These are phyloP conservation scores for Catharus bicknelli DNA, from an alignment of 2,113 vertebrate genomes.

Conservation along the genomic window DNA sequence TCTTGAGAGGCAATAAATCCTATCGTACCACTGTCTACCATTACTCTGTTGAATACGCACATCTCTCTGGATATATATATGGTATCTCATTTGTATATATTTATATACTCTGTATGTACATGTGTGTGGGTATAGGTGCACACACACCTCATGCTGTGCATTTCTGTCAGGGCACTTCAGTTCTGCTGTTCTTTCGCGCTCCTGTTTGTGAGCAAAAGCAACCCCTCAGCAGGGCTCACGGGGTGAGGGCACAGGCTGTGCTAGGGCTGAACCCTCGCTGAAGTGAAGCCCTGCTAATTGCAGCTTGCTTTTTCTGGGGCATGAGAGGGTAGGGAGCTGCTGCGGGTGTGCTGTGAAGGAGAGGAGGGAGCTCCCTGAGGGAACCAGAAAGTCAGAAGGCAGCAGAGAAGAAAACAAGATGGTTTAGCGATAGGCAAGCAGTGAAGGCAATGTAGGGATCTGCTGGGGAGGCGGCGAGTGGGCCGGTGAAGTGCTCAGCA, in stretches of 20 bases:
- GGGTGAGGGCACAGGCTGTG: background rate
- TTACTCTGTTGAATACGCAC: constrained; percentile 75
- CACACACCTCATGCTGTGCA: constrained; percentile 69
- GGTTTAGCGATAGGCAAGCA: background rate
- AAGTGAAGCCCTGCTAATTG: background rate
- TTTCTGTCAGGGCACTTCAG: constrained; percentile 71
- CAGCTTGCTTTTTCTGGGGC: background rate
- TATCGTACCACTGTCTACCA: constrained; percentile 76
- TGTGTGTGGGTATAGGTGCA: constrained; percentile 62
- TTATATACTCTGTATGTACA: constrained; percentile 68
- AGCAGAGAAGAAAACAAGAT: background rate
- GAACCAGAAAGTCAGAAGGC: constrained; percentile 22
- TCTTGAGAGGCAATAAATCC: constrained; percentile 78
- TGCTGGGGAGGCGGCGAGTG: constrained; percentile 34
- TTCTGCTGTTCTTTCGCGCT: constrained; percentile 34
- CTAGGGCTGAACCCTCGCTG: background rate
- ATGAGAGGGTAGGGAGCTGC: background rate
- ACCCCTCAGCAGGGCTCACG: background rate
- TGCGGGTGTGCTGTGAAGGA: background rate
- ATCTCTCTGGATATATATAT: constrained; percentile 72
- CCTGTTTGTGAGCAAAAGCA: constrained; percentile 25
- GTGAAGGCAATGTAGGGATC: background rate
- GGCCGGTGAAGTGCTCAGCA: constrained; percentile 59
- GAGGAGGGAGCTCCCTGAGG: background rate
- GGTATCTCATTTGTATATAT: constrained; percentile 73